Evolutionary conservation across 2,888 invertebrate species (phyloP).

Genomic region (Caenorhabditis drosophilae): DNA sequence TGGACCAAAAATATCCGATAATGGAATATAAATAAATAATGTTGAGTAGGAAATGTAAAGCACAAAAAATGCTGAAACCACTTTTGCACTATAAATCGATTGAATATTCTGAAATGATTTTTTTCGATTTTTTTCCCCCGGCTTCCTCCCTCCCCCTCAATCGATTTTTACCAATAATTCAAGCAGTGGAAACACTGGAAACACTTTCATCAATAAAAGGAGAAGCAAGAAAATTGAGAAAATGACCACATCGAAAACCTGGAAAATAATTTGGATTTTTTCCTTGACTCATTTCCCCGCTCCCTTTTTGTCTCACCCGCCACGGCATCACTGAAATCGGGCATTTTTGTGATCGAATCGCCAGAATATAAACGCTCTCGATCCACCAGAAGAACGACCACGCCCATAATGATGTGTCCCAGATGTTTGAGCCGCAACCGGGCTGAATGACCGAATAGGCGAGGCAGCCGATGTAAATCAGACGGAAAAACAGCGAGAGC

Average conservation of each 20-base stretch:
- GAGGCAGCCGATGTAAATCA: constrained; percentile 58
- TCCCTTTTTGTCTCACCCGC: no score
- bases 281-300: no score
- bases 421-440: constrained; percentile 70
- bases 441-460: constrained; percentile 66
- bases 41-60: constrained; percentile 72
- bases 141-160: no score
- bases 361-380: constrained; percentile 55
- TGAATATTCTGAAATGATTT: constrained; percentile 20
- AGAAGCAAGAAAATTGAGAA: constrained; percentile 49
- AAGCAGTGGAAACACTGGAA: constrained; percentile 25
- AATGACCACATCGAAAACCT: constrained; percentile 52
- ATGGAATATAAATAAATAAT: constrained; percentile 71
- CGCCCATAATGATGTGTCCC: constrained; percentile 69
- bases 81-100: constrained; percentile 51
- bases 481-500: constrained; percentile 69
- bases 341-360: constrained; percentile 31
- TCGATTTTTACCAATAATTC: constrained; percentile 25
- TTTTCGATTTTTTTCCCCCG: neutral
- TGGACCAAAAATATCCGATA: constrained; percentile 70
- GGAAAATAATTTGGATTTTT: no score
- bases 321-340: constrained; percentile 49
- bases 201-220: constrained; percentile 46
- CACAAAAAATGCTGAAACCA: constrained; percentile 64
- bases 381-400: constrained; percentile 67